These are phyloP conservation scores for Aspidiotus destructor DNA, from an alignment of 2,888 invertebrate species.

Conservation along the genomic window DNA sequence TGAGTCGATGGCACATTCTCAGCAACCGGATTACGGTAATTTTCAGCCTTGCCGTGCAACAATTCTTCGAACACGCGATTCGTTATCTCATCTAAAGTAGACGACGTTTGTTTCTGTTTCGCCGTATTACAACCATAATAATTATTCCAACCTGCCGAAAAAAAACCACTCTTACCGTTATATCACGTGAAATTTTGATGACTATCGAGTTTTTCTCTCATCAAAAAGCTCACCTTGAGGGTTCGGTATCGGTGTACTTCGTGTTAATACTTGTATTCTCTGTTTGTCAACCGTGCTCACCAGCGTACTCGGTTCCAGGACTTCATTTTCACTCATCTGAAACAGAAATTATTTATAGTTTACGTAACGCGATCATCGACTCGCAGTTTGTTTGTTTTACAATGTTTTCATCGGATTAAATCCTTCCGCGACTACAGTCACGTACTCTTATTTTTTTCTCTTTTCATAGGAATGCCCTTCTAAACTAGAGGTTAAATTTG, in stretches of 20 bases:
- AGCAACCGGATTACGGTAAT: conserved; percentile 30
- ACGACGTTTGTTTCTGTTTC: conserved; percentile 37
- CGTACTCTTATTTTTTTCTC: no score
- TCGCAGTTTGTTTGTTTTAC: no score
- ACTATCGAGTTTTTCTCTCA: not conserved
- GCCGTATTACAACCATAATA: conserved; percentile 13
- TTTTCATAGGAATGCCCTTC: no score
- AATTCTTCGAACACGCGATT: conserved; percentile 67
- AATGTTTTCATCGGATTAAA: no score
- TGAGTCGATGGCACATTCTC: conserved; percentile 26
- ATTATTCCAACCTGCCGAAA: conserved; percentile 22
- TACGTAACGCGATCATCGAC: not conserved
- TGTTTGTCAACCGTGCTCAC: conserved; percentile 49
- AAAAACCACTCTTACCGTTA: not conserved
- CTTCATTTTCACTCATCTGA: conserved; percentile 44
- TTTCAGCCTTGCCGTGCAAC: conserved; percentile 50
- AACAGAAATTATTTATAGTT: conserved; percentile 34
- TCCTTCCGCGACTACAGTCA: no score
- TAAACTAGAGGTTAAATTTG: no score
- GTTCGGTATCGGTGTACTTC: conserved; percentile 39
- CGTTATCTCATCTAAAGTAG: conserved; percentile 60
- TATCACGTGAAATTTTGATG: not conserved
- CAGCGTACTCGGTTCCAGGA: conserved; percentile 44
- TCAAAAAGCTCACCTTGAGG: conserved; percentile 27
- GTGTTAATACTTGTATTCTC: conserved; percentile 48